These are phyloP conservation scores for Heliconius erato DNA, from an alignment of 2,888 invertebrate species.

Conservation along the genomic window DNA sequence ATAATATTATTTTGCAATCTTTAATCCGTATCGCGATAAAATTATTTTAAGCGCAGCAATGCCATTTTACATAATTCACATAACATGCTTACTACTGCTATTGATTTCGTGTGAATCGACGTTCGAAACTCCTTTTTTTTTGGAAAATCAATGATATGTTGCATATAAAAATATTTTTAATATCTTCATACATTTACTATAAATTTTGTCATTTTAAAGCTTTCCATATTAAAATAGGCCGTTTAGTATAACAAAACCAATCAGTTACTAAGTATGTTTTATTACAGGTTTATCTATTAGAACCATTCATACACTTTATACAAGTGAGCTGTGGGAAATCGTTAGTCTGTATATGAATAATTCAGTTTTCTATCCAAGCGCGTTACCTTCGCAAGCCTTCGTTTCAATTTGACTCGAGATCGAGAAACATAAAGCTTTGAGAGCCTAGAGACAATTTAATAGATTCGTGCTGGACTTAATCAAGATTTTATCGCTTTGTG, in stretches of 20 bases:
- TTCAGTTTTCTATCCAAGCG: slow-evolving; percentile 40
- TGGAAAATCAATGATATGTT: background rate
- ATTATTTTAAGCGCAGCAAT: slow-evolving; percentile 40
- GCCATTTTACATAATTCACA: background rate
- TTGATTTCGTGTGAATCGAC: slow-evolving; percentile 9
- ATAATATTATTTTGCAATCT: slow-evolving; percentile 41
- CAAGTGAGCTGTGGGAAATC: slow-evolving; percentile 41
- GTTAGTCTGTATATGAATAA: slow-evolving; percentile 38
- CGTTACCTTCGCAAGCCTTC: slow-evolving; percentile 44
- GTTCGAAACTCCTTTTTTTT: background rate
- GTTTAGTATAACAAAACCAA: background rate
- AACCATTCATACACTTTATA: background rate
- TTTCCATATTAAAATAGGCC: background rate
- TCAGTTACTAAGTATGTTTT: slow-evolving; percentile 1
- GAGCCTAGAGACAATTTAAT: slow-evolving; percentile 49
- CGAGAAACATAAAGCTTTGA: slow-evolving; percentile 45
- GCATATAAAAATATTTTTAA: background rate
- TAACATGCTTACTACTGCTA: background rate
- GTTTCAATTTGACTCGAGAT: slow-evolving; percentile 44
- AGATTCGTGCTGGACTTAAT: slow-evolving; percentile 50
- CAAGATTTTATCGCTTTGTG: slow-evolving; percentile 47
- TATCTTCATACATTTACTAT: background rate
- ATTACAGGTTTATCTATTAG: background rate
- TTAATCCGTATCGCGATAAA: slow-evolving; percentile 45
- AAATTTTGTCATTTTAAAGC: background rate